Percentiles rank a stretch among this genome's conserved stretches.
Evolutionary conservation across 2,113 vertebrate species (phyloP).

Genomic region (Rutilus rutilus): DNA sequence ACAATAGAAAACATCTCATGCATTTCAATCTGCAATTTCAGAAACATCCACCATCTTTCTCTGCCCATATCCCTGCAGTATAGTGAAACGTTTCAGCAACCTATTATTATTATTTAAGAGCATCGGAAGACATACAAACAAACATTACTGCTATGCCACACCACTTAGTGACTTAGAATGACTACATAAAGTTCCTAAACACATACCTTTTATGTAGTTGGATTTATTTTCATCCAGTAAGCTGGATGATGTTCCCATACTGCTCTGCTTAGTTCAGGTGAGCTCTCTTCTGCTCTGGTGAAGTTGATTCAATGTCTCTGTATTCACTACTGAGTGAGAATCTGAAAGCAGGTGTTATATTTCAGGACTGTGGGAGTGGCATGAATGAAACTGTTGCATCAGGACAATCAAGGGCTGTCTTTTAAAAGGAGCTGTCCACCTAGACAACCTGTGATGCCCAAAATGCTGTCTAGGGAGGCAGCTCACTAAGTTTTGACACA

Average conservation of each 20-base stretch:
- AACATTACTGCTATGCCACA: background rate
- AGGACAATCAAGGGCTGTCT: background rate
- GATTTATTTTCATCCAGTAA: constrained; percentile 85
- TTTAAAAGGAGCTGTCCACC: background rate
- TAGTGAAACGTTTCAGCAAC: background rate
- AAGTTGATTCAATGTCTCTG: constrained; percentile 62
- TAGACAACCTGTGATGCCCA: background rate
- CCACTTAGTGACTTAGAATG: background rate
- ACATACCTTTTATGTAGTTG: constrained; percentile 85
- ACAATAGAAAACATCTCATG: background rate
- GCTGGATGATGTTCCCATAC: constrained; percentile 85
- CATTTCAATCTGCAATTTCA: background rate
- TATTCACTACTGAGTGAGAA: constrained; percentile 24
- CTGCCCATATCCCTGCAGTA: background rate
- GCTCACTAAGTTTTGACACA: background rate
- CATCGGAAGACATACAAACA: background rate
- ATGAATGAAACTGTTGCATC: background rate
- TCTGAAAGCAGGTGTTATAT: constrained; percentile 22
- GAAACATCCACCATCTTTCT: background rate
- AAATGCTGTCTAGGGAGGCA: background rate
- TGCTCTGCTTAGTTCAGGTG: constrained; percentile 41
- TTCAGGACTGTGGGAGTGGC: constrained; percentile 23
- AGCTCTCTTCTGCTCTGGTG: constrained; percentile 43
- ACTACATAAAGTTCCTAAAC: background rate
- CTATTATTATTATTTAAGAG: background rate